Percentiles rank a stretch among this genome's conserved stretches.
These are phyloP conservation scores for Columba guinea DNA, from an alignment of 2,797 vertebrate genomes.

Conservation along the genomic window DNA sequence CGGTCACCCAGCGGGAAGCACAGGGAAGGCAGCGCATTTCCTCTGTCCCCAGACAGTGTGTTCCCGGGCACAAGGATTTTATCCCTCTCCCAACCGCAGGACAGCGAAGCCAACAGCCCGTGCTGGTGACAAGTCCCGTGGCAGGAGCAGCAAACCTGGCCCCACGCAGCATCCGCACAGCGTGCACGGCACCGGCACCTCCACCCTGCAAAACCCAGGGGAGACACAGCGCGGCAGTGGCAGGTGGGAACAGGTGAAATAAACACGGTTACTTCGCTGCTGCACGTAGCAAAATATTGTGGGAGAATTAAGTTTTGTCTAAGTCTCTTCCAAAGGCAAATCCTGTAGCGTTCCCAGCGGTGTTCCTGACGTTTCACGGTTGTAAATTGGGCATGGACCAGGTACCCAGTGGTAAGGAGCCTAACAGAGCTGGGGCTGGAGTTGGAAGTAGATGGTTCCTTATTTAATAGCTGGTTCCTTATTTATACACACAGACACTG, in stretches of 20 bases:
- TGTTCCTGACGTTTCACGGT: neutral
- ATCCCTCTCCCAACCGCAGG: rapidly evolving
- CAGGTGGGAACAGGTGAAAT: no score
- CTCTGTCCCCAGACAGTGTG: rapidly evolving
- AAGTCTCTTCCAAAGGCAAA: neutral
- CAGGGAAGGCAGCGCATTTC: rapidly evolving
- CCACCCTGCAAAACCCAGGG: rapidly evolving
- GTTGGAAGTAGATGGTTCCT: neutral
- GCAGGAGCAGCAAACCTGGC: neutral
- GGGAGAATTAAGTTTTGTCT: neutral
- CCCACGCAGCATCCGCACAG: rapidly evolving
- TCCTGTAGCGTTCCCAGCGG: neutral
- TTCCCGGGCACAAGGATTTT: neutral
- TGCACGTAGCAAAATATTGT: rapidly evolving
- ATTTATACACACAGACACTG: neutral
- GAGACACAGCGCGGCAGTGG: rapidly evolving
- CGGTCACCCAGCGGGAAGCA: rapidly evolving
- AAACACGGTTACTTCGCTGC: neutral
- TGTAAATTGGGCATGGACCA: neutral
- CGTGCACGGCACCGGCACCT: rapidly evolving
- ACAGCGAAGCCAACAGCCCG: rapidly evolving
- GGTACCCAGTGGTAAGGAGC: neutral
- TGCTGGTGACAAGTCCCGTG: rapidly evolving
- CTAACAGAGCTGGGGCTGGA: neutral
- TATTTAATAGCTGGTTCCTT: neutral